Evolutionary conservation across 2,113 vertebrate genomes (phyloP), one percentile per base, ranked within the genome.

Genomic region (Halichoeres trimaculatus): DNA sequence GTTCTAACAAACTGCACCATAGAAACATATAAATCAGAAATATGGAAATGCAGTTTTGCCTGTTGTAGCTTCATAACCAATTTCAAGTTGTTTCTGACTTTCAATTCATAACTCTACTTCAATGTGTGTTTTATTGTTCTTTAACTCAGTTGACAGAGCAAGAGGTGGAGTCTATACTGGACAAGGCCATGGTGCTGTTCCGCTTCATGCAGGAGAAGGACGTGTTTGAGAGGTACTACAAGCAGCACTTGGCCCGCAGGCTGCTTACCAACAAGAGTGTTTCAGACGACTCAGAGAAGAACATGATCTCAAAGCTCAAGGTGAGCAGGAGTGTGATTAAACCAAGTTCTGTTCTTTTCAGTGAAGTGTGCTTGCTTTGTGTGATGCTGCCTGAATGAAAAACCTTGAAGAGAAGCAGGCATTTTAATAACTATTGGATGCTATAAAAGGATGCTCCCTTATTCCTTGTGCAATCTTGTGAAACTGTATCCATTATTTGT

Each of bases 201-300:
- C 96, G 98, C 86, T 99, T 99, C 94, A 99, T 99, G 96, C 98
- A 99, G 93, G 98, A 99, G 88, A 99, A 99, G 69, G 98, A 99
- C 78, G 98, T 99, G 86, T 99, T 99, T 93, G 98, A 99, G 88
- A 95, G 98, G 76, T 99, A 99, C 63, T 99, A 99, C 90, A 99
- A 99, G 86, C 98, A 99, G 92, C 97, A 99, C 85, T 93, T 99
- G 90, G 98, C 98, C 81, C 95, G 98, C 85, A 94, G 98, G 86
- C 95, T 99, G 89, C 96, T 99, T 74, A 99, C 98, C 60, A 99
- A 99, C 91, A 99, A 99, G 92, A 99, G 98, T 56, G 98, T 99
- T 81, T 99, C 97, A 65, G 98, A 99, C 89, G 98, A 99, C 89
- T 99, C 97, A 0, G 98, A 99, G 91, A 99, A 99, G 92, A 99